These are phyloP conservation scores for Bufo bufo DNA, from an alignment of 2,113 vertebrate species.

Conservation along the genomic window DNA sequence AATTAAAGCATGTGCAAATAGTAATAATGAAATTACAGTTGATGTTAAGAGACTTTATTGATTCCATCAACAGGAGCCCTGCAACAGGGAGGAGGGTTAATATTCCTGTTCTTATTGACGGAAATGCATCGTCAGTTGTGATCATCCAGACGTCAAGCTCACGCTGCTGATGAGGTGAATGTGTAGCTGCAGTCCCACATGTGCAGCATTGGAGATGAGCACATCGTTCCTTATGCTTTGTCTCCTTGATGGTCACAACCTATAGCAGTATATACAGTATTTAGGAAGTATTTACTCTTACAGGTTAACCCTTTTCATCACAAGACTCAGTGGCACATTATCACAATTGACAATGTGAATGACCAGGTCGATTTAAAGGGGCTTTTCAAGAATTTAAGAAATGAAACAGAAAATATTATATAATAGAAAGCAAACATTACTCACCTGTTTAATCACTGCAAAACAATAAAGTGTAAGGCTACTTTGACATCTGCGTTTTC, in stretches of 20 bases:
- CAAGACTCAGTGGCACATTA: not conserved
- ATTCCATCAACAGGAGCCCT: slow-evolving; percentile 17
- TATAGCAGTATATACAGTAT: not conserved
- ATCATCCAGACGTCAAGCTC: slow-evolving; percentile 27
- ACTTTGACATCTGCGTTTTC: too few relatives aligned
- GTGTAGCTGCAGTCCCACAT: slow-evolving; percentile 38
- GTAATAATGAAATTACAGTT: not conserved
- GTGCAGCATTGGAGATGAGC: slow-evolving; percentile 41
- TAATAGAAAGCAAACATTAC: too few relatives aligned
- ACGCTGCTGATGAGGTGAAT: slow-evolving; percentile 18
- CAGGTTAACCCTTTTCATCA: not conserved
- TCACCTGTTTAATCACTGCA: too few relatives aligned
- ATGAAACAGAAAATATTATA: too few relatives aligned
- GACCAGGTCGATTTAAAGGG: too few relatives aligned
- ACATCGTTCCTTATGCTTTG: not conserved
- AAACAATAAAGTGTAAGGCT: too few relatives aligned
- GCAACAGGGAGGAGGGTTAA: not conserved
- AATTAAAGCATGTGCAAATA: too few relatives aligned
- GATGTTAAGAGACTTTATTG: not conserved
- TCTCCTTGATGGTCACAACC: not conserved
- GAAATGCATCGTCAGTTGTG: slow-evolving; percentile 43
- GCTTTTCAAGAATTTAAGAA: too few relatives aligned
- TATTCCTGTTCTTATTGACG: slow-evolving; percentile 23
- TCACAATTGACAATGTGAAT: not conserved
- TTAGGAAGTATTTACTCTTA: not conserved